Base-by-base conservation (phyloP, 2,888 invertebrate genomes). In the Unio pictorum region DNA sequence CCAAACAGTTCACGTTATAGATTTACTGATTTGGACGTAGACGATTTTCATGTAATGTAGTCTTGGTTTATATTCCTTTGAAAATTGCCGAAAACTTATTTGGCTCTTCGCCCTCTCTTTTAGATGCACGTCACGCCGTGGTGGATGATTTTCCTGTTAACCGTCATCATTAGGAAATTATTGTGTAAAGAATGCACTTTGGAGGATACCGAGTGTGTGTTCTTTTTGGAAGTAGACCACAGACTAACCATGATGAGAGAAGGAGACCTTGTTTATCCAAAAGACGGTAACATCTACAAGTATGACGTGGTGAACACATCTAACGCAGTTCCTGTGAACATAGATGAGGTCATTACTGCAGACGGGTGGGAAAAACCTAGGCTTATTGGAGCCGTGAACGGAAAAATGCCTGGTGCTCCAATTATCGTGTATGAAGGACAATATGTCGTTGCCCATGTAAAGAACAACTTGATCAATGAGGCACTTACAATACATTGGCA, bases 401-500 rank as follows among this genome's bases (percentile, higher is more conserved):
- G 74, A 17, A 73, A 75, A 45, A 68, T 81, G 55, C 84, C 84
- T 1, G 84, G 84, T 56, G 82, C 84, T 8, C 64, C 76, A 1
- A 71, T 84, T 18, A 76, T 76, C 45, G 84, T 86, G 23, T 81
- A 73, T 64, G 72, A 78, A 67, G 76, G 76, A 18, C 83, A 82
- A 67, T 72, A 65, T 15, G 77, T 81, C 5, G 69, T 68, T 17
- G 71, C 81, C 2, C 77, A 79, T 64, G 82, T 82, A 5, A 74
- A 59, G 18, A 85, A 86, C 72, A 54, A 73, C 11, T 57, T 86
- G 57, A 59, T 66, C 45, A 73, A 73, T 15, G 75, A 76, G 4
- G 72, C 70, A 20, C 57, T 78, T 18, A 72, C 81, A 30, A 64
- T 86, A 11, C 86, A 86, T 71, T 85, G 82, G 82, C 85, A 86